These are phyloP conservation scores for Brachionus asplanchnoidis DNA, from an alignment of 1,140 invertebrate species.

Conservation along the genomic window DNA sequence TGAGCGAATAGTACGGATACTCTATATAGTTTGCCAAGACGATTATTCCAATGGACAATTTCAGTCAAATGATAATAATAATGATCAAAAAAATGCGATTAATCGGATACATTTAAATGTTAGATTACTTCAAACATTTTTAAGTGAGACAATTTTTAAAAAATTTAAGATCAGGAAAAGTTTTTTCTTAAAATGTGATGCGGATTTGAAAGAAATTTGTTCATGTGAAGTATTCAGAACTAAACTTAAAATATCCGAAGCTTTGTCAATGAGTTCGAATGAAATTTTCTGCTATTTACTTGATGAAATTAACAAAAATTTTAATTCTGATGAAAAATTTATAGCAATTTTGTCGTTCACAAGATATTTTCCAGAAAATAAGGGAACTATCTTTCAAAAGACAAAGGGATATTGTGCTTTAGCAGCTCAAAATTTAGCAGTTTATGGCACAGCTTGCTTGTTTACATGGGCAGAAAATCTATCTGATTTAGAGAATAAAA, in stretches of 20 bases:
- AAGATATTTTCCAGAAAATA: neutral
- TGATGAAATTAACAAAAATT: neutral
- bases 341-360: neutral
- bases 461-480: conserved; percentile 78
- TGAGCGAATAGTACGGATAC: neutral
- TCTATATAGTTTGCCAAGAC: neutral
- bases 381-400: neutral
- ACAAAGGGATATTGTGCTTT: conserved; percentile 33
- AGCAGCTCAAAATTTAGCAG: conserved; percentile 71
- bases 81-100: neutral
- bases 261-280: neutral
- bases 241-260: neutral
- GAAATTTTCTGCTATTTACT: neutral
- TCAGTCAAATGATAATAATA: neutral
- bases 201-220: neutral
- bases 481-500: conserved; percentile 64
- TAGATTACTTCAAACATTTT: neutral
- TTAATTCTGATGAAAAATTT: neutral
- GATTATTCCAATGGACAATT: neutral
- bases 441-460: conserved; percentile 81
- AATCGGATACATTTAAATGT: neutral
- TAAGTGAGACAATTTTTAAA: neutral
- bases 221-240: neutral
- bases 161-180: neutral
- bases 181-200: neutral